Base-by-base conservation (phyloP, 2,113 vertebrate species). In the Cacatua alba region DNA sequence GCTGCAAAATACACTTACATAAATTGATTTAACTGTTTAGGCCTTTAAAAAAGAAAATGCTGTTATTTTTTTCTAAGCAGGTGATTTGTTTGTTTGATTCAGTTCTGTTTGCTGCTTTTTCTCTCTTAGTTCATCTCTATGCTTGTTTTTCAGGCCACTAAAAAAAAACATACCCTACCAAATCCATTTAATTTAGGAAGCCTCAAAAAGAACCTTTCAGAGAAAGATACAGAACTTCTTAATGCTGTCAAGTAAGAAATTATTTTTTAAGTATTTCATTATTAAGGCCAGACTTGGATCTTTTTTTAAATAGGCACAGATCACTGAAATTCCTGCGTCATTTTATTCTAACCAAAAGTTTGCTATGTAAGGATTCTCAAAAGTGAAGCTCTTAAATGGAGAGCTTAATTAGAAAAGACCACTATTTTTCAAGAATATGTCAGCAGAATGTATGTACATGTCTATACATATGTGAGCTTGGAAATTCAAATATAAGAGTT, bases 181-280 rank as follows among this genome's bases (percentile, higher is more conserved):
- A 99, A 99, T 97, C 99, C 98, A 2, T 99, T 99, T 98, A 96
- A 99, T 88, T 97, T 99, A 91, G 99, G 99, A 86, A 98, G 97
- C 49, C 88, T 98, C 94, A 99, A 97, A 98, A 99, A 98, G 94
- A 99, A 97, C 44, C 96, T 98, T 94, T 98, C 98, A 26, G 99
- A 99, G 90, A 97, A 97, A 88, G 99, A 99, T 86, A 77, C 97
- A 91, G 99, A 99, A 94, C 95, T 98, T 83, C 98, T 98, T 93
- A 98, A 98, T 75, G 96, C 96, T 91, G 78, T 98, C 89, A 99
- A 99, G 99, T 99, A 97, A 98, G 98, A 91, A 53, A 80, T 13
- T 41, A 2, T 18, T 75, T 88, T 78, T 69, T 68, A 46, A 60
- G 8, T 29, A 41, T 63, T 72, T 69, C 0, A 41, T 53, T 84